A percentile compares a stretch with the other conserved stretches of the same genome.
These are phyloP conservation scores for Xiphorhynchus erythropygius DNA, from an alignment of 2,797 vertebrate species.

Conservation along the genomic window DNA sequence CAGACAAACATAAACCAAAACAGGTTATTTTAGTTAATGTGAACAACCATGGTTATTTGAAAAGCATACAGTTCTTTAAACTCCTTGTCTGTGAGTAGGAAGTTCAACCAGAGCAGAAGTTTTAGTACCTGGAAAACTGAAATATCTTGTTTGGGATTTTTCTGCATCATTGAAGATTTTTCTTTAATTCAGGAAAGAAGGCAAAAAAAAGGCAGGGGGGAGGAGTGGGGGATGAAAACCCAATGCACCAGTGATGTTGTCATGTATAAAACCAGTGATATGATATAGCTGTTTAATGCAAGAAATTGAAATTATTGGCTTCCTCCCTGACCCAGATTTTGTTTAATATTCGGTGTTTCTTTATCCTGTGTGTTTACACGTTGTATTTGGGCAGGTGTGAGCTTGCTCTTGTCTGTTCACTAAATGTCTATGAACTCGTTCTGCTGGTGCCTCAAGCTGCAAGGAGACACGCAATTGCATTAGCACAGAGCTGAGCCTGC, in stretches of 20 bases:
- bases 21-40: neutral
- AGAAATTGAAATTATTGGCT: neutral
- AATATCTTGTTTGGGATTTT: neutral
- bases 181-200: neutral
- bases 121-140: neutral
- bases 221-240: neutral
- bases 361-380: constrained; percentile 18
- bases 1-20: neutral
- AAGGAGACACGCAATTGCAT: constrained; percentile 37
- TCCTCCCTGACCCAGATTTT: constrained; percentile 10
- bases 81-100: neutral
- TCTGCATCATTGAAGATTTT: neutral
- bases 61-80: neutral
- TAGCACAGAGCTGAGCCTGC: constrained; percentile 31
- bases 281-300: neutral
- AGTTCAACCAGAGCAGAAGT: neutral
- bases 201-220: neutral
- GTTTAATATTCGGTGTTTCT: constrained; percentile 5
- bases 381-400: constrained; percentile 49
- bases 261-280: neutral
- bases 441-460: constrained; percentile 45
- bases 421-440: constrained; percentile 39
- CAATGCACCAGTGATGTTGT: neutral
- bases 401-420: constrained; percentile 36
- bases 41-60: neutral